These are phyloP conservation scores for Variabilichromis moorii DNA, from an alignment of 2,113 vertebrate species.

Conservation along the genomic window DNA sequence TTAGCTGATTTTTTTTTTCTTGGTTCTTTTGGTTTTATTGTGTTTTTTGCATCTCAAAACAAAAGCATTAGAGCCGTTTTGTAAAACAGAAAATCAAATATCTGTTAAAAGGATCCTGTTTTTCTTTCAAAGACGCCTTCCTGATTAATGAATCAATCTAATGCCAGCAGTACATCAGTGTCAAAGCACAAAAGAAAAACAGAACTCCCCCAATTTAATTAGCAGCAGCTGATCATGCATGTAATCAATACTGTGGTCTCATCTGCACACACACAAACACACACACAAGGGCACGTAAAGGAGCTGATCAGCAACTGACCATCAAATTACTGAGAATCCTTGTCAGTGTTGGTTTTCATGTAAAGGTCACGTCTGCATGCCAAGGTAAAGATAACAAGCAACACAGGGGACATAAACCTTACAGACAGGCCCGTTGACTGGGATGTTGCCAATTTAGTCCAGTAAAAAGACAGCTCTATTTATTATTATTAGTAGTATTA, in stretches of 20 bases:
- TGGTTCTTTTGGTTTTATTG: neutral
- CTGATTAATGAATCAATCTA: neutral
- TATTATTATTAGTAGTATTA: neutral
- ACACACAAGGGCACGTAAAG: neutral
- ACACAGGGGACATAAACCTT: neutral
- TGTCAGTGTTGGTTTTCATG: neutral
- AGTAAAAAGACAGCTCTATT: neutral
- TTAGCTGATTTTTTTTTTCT: neutral
- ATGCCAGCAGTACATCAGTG: neutral
- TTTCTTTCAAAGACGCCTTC: neutral
- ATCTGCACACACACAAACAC: neutral
- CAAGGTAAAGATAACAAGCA: neutral
- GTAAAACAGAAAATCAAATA: neutral
- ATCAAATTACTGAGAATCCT: slow-evolving; percentile 1
- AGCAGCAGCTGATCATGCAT: slow-evolving; percentile 5
- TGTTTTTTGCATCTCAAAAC: neutral
- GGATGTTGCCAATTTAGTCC: neutral
- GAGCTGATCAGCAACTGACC: neutral
- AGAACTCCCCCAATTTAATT: slow-evolving; percentile 15
- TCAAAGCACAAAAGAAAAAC: neutral
- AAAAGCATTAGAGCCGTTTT: neutral
- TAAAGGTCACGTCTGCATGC: neutral
- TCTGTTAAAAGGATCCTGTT: neutral
- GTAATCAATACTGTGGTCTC: slow-evolving; percentile 1
- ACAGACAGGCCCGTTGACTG: neutral